Conservation (phyloP, 2,797 vertebrate species). For the Chiroxiphia lanceolata region DNA sequence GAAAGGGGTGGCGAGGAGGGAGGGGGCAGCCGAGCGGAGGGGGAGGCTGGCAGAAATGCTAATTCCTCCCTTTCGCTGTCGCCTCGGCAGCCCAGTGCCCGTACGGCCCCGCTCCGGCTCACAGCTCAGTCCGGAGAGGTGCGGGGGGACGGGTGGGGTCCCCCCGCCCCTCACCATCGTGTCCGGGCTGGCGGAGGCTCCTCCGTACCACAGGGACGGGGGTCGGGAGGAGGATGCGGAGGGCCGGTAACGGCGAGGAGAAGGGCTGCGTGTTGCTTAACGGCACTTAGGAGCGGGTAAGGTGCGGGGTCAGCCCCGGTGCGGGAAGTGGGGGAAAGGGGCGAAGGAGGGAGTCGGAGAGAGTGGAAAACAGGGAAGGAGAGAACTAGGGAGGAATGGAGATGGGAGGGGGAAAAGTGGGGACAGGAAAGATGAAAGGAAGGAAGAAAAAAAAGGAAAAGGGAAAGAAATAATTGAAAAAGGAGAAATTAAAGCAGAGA, state of each 20-base stretch:
- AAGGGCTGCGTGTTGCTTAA: not conserved
- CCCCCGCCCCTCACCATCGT: not conserved
- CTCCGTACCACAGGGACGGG: not conserved
- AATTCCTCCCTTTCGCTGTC: constrained; percentile 30
- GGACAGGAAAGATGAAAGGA: not conserved
- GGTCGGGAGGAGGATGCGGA: constrained; percentile 13
- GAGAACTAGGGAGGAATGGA: not conserved
- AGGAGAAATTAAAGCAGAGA: not conserved
- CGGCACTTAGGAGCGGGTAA: constrained; percentile 32
- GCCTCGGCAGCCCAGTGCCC: constrained; percentile 52
- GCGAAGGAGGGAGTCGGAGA: not conserved
- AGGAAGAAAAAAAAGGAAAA: not conserved
- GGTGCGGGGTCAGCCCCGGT: not conserved
- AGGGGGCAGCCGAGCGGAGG: not conserved
- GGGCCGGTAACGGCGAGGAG: not conserved
- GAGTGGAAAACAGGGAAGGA: not conserved
- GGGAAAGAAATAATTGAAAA: not conserved
- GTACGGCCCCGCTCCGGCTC: constrained; percentile 59
- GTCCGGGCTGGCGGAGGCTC: not conserved
- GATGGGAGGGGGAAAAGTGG: not conserved
- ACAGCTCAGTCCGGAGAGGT: not conserved
- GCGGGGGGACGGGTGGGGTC: not conserved
- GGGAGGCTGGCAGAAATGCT: constrained; percentile 44
- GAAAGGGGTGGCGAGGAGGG: constrained; percentile 10
- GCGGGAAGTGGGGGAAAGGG: not conserved